Base-by-base conservation (phyloP, 1,140 invertebrate genomes). In the Leptoteleia sp. region DNA sequence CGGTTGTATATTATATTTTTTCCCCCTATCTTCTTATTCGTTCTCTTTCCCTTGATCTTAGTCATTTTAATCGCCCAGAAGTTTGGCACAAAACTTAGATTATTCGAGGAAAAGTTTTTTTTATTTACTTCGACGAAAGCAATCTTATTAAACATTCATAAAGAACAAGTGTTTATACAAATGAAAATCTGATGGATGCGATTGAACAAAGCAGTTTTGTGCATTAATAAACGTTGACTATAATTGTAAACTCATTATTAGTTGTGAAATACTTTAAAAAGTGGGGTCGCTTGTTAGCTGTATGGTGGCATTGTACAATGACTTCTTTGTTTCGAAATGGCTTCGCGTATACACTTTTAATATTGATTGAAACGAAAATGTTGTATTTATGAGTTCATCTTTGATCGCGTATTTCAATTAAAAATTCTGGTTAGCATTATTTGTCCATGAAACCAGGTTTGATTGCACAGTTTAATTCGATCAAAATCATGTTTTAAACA, bases 111-210 rank as follows among this genome's bases (percentile, higher is more conserved):
- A 59, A 59, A 11, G n/a, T n/a, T n/a, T 25, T 43, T 61, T 47
- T 47, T 59, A 29, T 45, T 59, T 59, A 35, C 40, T 22, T 43
- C 13, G 1, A 9, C 4, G 42, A 48, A 61, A 48, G 43, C 27
- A 61, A 61, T 25, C 43, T 61, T 37, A 61, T 61, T 61, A 48
- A 47, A 48, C 31, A 61, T 61, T 47, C 42, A 47, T 61, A 48
- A 61, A 61, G 15, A 48, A 48, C 48, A 38, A 62, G 43, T 38
- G 57, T 29, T 62, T 12, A 48, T 25, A 48, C 33, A 48, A 48
- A 48, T 33, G 7, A 15, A 5, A 25, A 19, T 3, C 16, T 1
- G 7, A 11, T 3, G 17, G 16, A 47, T 11, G 12, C 29, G 13
- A 31, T 29, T 19, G 11, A 54, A 40, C 17, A 40, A 27, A 1